phyloP scores from a whole-genome alignment of 1,140 invertebrate species.

The Tetramorium simillimum region DNA sequence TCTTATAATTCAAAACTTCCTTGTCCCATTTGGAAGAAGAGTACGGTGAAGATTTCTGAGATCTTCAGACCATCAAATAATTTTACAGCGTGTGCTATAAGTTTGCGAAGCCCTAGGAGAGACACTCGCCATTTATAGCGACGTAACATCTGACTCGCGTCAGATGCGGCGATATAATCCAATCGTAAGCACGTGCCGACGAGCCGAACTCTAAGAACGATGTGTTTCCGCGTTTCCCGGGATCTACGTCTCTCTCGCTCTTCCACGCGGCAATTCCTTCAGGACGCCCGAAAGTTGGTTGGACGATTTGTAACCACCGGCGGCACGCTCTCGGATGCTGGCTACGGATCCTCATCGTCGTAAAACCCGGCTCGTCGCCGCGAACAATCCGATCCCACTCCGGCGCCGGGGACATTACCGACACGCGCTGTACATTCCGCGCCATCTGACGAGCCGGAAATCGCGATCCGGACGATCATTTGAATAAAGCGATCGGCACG shows the following conservation, averaged over 20 bases:
- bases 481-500: conserved; percentile 70
- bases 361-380: conserved; percentile 31
- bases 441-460: conserved; percentile 44
- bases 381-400: conserved; percentile 31
- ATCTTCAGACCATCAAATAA: not conserved
- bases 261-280: not conserved
- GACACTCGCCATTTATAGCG: conserved; percentile 14
- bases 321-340: not conserved
- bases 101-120: not conserved
- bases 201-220: conserved; percentile 25
- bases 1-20: not conserved
- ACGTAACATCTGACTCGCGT: conserved; percentile 18
- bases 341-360: conserved; percentile 19
- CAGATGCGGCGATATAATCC: conserved; percentile 45
- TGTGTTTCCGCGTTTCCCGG: not conserved
- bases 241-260: not conserved
- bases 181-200: conserved; percentile 49
- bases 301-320: conserved; percentile 57
- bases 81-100: conserved; percentile 7
- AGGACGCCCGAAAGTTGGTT: not conserved
- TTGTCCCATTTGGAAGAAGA: not conserved
- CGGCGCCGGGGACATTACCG: conserved; percentile 56
- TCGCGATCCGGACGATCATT: conserved; percentile 68
- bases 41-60: not conserved
- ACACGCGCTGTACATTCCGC: conserved; percentile 51